A percentile compares a stretch with the other conserved stretches of the same genome.
Conservation (phyloP, 1,140 invertebrate species). For the Heliconius nattereri region DNA sequence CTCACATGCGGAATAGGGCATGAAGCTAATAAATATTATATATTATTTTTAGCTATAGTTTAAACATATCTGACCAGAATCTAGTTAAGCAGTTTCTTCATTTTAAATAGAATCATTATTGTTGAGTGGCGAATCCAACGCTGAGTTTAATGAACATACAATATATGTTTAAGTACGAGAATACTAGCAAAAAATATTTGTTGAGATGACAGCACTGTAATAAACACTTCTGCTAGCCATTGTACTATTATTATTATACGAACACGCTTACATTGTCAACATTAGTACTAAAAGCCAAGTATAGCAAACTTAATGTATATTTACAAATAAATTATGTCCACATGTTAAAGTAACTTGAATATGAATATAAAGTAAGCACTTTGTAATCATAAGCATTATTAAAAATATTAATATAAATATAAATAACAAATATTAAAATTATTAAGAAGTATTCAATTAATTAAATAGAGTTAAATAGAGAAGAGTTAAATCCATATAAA, state of each 20-base stretch:
- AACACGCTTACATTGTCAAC: neutral
- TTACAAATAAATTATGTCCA: neutral
- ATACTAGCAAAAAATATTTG: neutral
- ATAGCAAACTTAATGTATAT: neutral
- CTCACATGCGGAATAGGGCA: too few relatives aligned
- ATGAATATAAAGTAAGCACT: neutral
- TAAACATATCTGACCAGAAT: too few relatives aligned
- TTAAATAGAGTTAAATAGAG: too few relatives aligned
- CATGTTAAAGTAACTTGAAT: neutral
- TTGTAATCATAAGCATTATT: neutral
- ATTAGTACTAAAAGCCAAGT: neutral
- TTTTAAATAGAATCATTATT: too few relatives aligned
- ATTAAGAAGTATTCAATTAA: neutral
- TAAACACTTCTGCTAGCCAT: neutral
- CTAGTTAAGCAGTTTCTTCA: too few relatives aligned
- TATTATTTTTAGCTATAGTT: too few relatives aligned
- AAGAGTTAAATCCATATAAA: neutral
- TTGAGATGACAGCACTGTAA: neutral
- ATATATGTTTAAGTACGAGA: too few relatives aligned
- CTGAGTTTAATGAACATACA: too few relatives aligned
- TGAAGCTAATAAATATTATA: too few relatives aligned
- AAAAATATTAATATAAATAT: neutral
- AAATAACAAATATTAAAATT: too few relatives aligned
- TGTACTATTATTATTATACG: neutral
- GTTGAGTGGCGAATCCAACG: too few relatives aligned